These are phyloP conservation scores for Zenarchopterus dispar DNA, from an alignment of 2,797 vertebrate genomes.

Conservation along the genomic window DNA sequence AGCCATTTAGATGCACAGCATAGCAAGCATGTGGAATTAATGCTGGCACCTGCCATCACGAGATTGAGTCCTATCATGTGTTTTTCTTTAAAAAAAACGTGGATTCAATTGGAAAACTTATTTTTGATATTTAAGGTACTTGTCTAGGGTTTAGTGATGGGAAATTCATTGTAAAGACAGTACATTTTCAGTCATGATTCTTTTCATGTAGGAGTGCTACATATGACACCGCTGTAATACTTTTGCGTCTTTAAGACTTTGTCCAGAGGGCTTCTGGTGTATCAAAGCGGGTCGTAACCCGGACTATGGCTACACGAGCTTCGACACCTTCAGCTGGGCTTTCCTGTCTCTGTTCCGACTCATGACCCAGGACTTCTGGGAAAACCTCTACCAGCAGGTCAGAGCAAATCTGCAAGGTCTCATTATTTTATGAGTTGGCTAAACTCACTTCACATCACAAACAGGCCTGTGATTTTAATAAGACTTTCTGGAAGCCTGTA, in stretches of 20 bases:
- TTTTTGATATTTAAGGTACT: no score
- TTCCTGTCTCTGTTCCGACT: slow-evolving; percentile 97
- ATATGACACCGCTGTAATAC: neutral
- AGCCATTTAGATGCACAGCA: slow-evolving; percentile 56
- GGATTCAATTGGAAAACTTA: no score
- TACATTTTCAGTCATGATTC: no score
- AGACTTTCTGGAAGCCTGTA: no score
- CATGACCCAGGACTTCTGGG: slow-evolving; percentile 99
- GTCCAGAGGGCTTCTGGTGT: slow-evolving; percentile 92
- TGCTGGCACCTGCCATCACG: neutral
- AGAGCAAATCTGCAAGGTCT: neutral
- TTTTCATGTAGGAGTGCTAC: no score
- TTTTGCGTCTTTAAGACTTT: slow-evolving; percentile 82
- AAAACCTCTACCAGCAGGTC: slow-evolving; percentile 98
- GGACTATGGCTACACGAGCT: slow-evolving; percentile 97
- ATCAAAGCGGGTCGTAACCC: slow-evolving; percentile 94
- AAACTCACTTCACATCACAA: no score
- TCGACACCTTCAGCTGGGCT: slow-evolving; percentile 97
- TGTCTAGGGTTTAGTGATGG: no score
- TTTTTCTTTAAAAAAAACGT: no score
- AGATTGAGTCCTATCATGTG: no score
- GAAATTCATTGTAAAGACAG: no score
- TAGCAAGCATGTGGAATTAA: slow-evolving; percentile 16
- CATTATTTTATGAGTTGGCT: neutral
- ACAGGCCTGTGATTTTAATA: no score